Evolutionary conservation across 2,888 invertebrate genomes (phyloP), one percentile per base, ranked within the genome.

Genomic region (Zelleria hepariella): DNA sequence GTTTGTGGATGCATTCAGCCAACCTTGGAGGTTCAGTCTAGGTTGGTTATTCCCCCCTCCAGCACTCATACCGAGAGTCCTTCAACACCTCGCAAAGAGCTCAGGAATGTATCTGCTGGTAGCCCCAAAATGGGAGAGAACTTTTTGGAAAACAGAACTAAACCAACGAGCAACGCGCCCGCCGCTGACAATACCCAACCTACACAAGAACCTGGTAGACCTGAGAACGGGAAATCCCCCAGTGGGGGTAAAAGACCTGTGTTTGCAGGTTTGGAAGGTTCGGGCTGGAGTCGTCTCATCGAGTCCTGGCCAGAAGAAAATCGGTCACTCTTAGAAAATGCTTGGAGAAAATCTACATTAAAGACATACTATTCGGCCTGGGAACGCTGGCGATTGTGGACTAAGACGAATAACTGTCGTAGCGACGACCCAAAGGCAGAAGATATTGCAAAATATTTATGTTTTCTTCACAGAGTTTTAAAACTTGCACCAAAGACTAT

Each of bases 11-110:
- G 65, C 66, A 3, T 67, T 68, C 64, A 66, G 65, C 62, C 59
- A 63, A 18, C 49, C 21, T 21, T 66, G 66, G 65, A 23, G 55
- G 5, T 64, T 59, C 51, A 26, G 54, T 0, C 59, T 66, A 26
- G 67, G 62, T 15, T 70, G 68, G 61, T 66, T 20, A 66, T 69
- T 59, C 65, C 70, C 20, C 65, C 69, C 15, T 67, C 69, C 23
- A 58, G 61, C 8, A 27, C 61, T 71, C 24, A 65, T 67, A 2
- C 66, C 67, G 4, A 59, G 62, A 47, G 65, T 67, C 2, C 58
- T 67, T 18, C 57, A 59, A 7, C 67, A 68, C 42, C 59, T 67
- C 48, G 63, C 62, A 48, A 25, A 57, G 21, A 65, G 67, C 6
- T 58, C 51, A 54, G 67, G 69, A 8, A 59, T 51, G 4, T 69